Evolutionary conservation across 2,888 invertebrate genomes (phyloP), one percentile per base, ranked within the genome.

Genomic region (Synanthedon formicaeformis): DNA sequence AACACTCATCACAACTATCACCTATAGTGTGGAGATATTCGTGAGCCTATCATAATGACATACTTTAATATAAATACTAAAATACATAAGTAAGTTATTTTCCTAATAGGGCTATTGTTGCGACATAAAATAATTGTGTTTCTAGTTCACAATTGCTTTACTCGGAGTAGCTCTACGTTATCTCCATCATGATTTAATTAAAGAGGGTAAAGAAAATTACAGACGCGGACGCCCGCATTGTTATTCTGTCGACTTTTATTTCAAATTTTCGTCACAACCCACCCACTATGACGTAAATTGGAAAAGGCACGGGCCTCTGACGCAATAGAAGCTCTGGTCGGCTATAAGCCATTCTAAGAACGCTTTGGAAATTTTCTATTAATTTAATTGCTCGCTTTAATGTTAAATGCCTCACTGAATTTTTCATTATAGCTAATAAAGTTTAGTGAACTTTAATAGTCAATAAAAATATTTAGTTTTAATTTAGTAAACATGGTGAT

Each of bases 261-360:
- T 55, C 53, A 54, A 52, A 53, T 56, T 63, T 60, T 53, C 50
- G 53, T 55, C 55, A 54, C 52, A 41, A 55, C 51, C 50, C 54
- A 54, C 34, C 60, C 60, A 13, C 54, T 56, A 57, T 66, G 63
- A 65, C 63, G 62, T 57, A 63, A 60, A 60, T 63, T 57, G 57
- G 60, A 59, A 56, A 54, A 57, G 55, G 51, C 58, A 53, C 49
- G 52, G 55, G 50, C 52, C 57, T 59, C 54, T 65, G 61, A 66
- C 64, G 63, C 60, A 58, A 55, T 48, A 48, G 45, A 52, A 50
- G 52, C 52, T 14, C 50, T 50, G 50, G 49, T 52, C 50, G 50
- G 50, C 51, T 54, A 50, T 41, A 41, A 51, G 41, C 48, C 41
- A 54, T 54, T 52, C 52, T 40, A 11, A 52, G 54, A 54, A 54